Evolutionary conservation across 2,888 invertebrate genomes (phyloP).

Genomic region (Hermaeophaga mercurialis): DNA sequence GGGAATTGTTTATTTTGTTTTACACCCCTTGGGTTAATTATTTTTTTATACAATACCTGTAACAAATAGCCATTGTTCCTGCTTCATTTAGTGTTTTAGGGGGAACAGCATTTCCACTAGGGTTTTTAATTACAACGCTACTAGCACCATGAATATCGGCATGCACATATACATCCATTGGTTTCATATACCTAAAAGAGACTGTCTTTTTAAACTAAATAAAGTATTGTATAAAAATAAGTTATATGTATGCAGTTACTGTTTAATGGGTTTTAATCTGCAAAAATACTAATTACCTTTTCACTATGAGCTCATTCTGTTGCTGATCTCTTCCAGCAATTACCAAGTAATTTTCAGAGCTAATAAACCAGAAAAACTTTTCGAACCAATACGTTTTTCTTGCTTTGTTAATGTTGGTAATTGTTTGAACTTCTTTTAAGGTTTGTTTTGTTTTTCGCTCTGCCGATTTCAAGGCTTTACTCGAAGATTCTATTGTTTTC

Average conservation of each 20-base stretch:
- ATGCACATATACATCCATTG: constrained; percentile 93
- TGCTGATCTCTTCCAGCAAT: constrained; percentile 97
- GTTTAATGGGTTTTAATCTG: neutral
- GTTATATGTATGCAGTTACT: neutral
- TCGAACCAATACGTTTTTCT: constrained; percentile 98
- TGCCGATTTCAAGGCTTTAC: constrained; percentile 93
- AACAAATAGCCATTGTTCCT: constrained; percentile 93
- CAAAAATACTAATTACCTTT: constrained; percentile 68
- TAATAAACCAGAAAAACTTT: constrained; percentile 99
- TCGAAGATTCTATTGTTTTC: constrained; percentile 92
- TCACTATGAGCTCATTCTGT: constrained; percentile 98
- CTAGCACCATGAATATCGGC: constrained; percentile 94
- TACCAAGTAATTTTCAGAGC: constrained; percentile 91
- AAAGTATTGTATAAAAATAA: neutral
- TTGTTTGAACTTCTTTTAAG: constrained; percentile 87
- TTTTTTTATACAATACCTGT: constrained; percentile 66
- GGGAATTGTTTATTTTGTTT: too few species aligned
- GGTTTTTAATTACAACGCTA: constrained; percentile 90
- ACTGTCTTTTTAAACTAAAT: neutral
- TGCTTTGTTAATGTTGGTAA: constrained; percentile 91
- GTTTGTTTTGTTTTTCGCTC: constrained; percentile 93
- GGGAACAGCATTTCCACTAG: constrained; percentile 73
- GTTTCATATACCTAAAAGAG: constrained; percentile 67
- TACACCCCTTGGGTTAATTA: too few species aligned
- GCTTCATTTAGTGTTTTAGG: constrained; percentile 96